Evolutionary conservation across 2,797 vertebrate genomes (phyloP).

Genomic region (Diplodus puntazzo): DNA sequence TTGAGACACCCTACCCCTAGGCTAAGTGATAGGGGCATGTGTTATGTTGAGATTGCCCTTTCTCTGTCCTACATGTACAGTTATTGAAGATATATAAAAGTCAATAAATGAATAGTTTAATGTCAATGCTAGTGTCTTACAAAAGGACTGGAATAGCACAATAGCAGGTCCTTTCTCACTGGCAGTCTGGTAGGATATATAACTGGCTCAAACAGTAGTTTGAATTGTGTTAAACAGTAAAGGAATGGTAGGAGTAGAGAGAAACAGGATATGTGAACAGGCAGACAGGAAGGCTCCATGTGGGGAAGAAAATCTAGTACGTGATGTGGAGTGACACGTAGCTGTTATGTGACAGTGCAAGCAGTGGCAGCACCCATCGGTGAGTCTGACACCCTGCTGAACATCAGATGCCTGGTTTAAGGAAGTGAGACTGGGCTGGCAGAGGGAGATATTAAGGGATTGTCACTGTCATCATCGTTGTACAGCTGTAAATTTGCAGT

Average conservation of each 20-base stretch:
- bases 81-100: no score
- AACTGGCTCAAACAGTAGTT: neutral
- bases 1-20: no score
- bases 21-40: no score
- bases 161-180: neutral
- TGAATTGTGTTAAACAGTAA: neutral
- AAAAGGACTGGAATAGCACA: neutral
- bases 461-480: neutral
- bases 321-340: slow-evolving; percentile 61
- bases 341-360: slow-evolving; percentile 49
- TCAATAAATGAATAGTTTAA: neutral
- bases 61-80: neutral
- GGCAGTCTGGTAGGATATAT: neutral
- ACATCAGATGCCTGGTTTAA: slow-evolving; percentile 14
- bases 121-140: neutral
- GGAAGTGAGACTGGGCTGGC: slow-evolving; percentile 20
- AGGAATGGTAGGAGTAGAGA: slow-evolving; percentile 9
- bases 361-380: slow-evolving; percentile 50
- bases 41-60: neutral
- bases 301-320: slow-evolving; percentile 39
- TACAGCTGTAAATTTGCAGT: neutral
- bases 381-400: slow-evolving; percentile 51
- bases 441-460: slow-evolving; percentile 17
- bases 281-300: slow-evolving; percentile 28
- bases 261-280: slow-evolving; percentile 23